Evolutionary conservation across 2,113 vertebrate genomes (phyloP).

Genomic region (Gallinago paraguaiae): DNA sequence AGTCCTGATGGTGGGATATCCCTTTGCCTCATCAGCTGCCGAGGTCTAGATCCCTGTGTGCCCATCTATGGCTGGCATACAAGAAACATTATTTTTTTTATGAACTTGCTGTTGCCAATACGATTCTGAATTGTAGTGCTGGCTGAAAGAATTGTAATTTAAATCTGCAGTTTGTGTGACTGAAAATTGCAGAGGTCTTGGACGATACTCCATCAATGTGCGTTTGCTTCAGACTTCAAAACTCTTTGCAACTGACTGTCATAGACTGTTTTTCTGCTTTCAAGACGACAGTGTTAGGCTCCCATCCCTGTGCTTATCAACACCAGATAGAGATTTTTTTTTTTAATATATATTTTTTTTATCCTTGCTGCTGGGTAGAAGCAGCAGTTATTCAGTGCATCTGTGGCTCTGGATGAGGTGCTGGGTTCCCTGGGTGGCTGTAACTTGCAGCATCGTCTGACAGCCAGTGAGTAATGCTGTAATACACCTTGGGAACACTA

Average conservation of each 20-base stretch:
- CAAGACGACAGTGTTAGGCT: not conserved
- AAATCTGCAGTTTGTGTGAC: not conserved
- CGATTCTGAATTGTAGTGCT: not conserved
- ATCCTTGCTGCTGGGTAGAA: not conserved
- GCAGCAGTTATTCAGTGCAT: not conserved
- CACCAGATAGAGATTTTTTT: no score
- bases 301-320: not conserved
- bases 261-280: not conserved
- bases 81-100: not conserved
- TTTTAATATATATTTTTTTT: not conserved
- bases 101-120: not conserved
- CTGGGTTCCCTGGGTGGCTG: not conserved
- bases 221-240: not conserved
- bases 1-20: accelerated
- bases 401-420: not conserved
- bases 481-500: not conserved
- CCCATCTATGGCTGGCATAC: not conserved
- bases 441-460: not conserved
- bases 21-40: not conserved
- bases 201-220: accelerated
- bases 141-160: not conserved
- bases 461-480: not conserved
- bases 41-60: accelerated
- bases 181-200: not conserved
- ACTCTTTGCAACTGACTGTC: not conserved